These are phyloP conservation scores for Cryptus armator DNA, from an alignment of 2,888 invertebrate genomes.

Conservation along the genomic window DNA sequence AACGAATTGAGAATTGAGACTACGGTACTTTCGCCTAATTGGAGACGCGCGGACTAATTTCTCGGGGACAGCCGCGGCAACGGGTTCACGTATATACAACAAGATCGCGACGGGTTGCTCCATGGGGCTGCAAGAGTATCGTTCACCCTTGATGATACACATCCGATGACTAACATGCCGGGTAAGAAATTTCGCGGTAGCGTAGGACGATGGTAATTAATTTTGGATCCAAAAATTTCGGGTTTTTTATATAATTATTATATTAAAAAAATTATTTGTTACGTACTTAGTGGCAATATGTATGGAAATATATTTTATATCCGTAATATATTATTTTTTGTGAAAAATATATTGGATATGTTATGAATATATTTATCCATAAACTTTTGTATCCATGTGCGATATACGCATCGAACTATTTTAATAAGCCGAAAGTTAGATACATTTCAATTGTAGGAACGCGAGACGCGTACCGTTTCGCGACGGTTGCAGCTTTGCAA, in stretches of 20 bases:
- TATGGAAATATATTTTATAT: too few species aligned
- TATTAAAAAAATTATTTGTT: too few species aligned
- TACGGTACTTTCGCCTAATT: conserved; percentile 54
- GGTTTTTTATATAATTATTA: too few species aligned
- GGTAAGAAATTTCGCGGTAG: not conserved
- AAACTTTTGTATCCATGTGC: too few species aligned
- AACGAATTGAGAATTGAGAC: conserved; percentile 24
- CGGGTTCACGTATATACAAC: not conserved
- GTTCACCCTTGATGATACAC: conserved; percentile 1
- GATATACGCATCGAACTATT: not conserved
- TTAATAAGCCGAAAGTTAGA: not conserved
- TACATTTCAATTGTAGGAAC: not conserved
- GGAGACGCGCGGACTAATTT: conserved; percentile 62
- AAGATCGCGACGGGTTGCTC: not conserved
- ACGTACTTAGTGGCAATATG: too few species aligned
- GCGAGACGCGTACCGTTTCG: not conserved
- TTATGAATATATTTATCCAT: too few species aligned
- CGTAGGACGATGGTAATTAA: not conserved
- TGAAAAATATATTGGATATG: too few species aligned
- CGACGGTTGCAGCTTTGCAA: not conserved
- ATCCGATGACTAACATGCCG: not conserved
- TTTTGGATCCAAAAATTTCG: not conserved
- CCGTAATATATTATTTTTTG: too few species aligned
- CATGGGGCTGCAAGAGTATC: conserved; percentile 32
- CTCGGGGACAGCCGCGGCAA: conserved; percentile 30